Percentiles rank a stretch among this genome's conserved stretches.
phyloP scores from a whole-genome alignment of 2,888 invertebrate genomes.

The Scaptomyza parva region DNA sequence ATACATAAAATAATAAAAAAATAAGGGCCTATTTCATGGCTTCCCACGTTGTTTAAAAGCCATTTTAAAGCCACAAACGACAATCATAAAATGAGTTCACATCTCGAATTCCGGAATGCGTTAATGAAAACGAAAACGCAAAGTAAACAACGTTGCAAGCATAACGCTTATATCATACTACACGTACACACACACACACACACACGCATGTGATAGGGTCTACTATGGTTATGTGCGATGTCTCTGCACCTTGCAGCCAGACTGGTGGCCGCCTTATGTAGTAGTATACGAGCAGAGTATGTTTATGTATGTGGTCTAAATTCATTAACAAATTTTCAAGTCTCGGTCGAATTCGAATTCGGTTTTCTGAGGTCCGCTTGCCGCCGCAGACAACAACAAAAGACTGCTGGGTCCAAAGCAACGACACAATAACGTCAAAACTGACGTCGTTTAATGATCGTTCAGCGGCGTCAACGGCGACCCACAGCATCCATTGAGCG shows the following conservation, averaged over 20 bases:
- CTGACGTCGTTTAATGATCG: constrained; percentile 71
- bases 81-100: constrained; percentile 39
- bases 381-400: constrained; percentile 35
- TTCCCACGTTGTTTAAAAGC: constrained; percentile 46
- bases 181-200: constrained; percentile 2
- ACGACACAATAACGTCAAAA: constrained; percentile 55
- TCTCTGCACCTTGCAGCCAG: constrained; percentile 28
- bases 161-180: constrained; percentile 61
- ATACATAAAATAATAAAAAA: background rate
- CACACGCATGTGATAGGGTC: constrained; percentile 4
- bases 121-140: constrained; percentile 65
- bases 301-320: constrained; percentile 64
- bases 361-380: constrained; percentile 49
- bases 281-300: constrained; percentile 18
- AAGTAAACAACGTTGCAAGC: constrained; percentile 13
- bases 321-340: constrained; percentile 80
- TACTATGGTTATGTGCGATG: constrained; percentile 16
- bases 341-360: constrained; percentile 50
- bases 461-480: constrained; percentile 31
- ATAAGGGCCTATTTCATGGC: constrained; percentile 22
- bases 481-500: constrained; percentile 67
- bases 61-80: constrained; percentile 39
- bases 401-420: constrained; percentile 28
- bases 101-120: constrained; percentile 56
- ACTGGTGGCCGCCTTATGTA: constrained; percentile 19